Evolutionary conservation across 2,113 vertebrate genomes (phyloP).

Genomic region (Tyrannus savana): DNA sequence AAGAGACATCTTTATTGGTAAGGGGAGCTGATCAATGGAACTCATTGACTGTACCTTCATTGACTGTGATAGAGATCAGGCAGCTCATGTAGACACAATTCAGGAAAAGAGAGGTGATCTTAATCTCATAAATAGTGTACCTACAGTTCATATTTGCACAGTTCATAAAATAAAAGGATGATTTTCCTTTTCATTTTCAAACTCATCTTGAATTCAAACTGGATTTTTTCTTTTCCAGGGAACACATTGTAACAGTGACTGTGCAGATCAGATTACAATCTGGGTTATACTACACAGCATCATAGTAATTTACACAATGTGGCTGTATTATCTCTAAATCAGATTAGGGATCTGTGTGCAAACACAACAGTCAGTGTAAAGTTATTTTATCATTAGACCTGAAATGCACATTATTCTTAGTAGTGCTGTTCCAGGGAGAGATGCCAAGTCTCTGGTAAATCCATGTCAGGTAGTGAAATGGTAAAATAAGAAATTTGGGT

Average conservation of each 20-base stretch:
- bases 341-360: not conserved
- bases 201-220: not conserved
- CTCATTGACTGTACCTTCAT: not conserved
- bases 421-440: not conserved
- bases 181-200: not conserved
- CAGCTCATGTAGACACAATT: not conserved
- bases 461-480: not conserved
- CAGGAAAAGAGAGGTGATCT: not conserved
- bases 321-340: not conserved
- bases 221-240: not conserved
- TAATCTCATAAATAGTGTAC: not conserved
- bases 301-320: not conserved
- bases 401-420: not conserved
- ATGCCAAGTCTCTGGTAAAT: not conserved
- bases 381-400: not conserved
- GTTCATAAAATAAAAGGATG: not conserved
- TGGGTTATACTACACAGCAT: not conserved
- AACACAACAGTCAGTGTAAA: not conserved
- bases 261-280: not conserved
- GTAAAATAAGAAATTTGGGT: not conserved
- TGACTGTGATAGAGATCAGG: not conserved
- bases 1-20: not conserved
- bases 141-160: not conserved
- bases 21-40: not conserved
- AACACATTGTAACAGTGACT: not conserved